A percentile compares a stretch with the other conserved stretches of the same genome.
Evolutionary conservation across 2,888 invertebrate genomes (phyloP).

Genomic region (Plusia festucae): DNA sequence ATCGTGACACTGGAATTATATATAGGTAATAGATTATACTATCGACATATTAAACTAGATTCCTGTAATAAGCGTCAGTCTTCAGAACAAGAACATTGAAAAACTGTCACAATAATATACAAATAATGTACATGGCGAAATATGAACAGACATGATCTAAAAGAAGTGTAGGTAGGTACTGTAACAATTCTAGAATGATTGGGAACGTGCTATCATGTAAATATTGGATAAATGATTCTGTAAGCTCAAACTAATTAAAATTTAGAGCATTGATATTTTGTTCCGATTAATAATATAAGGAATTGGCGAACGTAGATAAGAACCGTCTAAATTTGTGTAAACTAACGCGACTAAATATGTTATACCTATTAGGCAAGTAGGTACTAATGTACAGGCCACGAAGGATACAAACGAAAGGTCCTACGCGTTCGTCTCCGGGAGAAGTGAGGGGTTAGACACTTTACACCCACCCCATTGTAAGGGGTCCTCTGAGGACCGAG

Average conservation of each 20-base stretch:
- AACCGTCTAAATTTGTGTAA: no score
- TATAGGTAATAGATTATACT: no score
- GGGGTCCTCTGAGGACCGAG: no score
- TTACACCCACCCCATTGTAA: no score
- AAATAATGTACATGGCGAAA: constrained; percentile 32
- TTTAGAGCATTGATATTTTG: neutral
- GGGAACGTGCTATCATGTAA: constrained; percentile 28
- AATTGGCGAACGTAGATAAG: neutral
- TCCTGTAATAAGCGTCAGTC: constrained; percentile 38
- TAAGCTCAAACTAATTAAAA: neutral
- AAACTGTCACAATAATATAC: constrained; percentile 37
- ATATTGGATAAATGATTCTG: constrained; percentile 15
- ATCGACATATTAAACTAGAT: neutral
- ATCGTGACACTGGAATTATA: no score
- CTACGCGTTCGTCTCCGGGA: no score
- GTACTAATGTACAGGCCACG: no score
- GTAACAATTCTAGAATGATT: constrained; percentile 33
- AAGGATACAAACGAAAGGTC: no score
- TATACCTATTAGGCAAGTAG: no score
- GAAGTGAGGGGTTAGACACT: no score
- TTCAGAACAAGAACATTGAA: constrained; percentile 28
- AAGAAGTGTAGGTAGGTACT: constrained; percentile 24
- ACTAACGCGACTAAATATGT: no score
- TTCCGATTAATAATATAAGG: neutral
- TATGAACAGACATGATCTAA: constrained; percentile 34